Base-by-base conservation (phyloP, 2,797 vertebrate species). In the Tauraco hartlaubi region DNA sequence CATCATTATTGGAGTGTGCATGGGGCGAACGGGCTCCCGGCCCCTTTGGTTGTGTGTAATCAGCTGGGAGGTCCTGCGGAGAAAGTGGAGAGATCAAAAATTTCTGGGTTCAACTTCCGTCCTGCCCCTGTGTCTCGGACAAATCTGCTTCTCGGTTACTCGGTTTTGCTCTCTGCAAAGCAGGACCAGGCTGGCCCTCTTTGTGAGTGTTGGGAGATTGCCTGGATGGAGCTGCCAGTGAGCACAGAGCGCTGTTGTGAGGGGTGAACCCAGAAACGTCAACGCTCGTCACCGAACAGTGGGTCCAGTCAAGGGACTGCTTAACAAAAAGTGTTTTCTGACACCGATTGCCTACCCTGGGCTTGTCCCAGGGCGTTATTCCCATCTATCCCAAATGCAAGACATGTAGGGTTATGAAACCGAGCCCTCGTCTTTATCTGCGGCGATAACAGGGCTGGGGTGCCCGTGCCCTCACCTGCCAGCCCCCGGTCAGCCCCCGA, bases 381-480 rank as follows among this genome's bases (percentile, higher is more conserved):
- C 4, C 19, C 11, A 12, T 5, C 25, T 9, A 26, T 79, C 48
- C 35, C 4, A 8, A 76, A 48, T 12, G 9, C 12, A 25, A 85
- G 37, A 67, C 10, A 4, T 2, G 17, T 5, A 55, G 6, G 5
- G 28, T 67, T 88, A 51, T 20, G 56, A 88, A 92, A 80, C 68
- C 1, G 15, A 88, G 41, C 33, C 51, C 35, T 52, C 88, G 90
- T 93, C 95, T 96, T 97, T 97, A 83, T 90, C 63, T 71, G 93
- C 39, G 77, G 95, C 96, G 96, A 97, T 98, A 97, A 95, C 74
- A 88, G 96, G 93, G 93, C 37, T 10, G 48, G 83, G 97, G 97
- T 88, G 69, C 54, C 94, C 54, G 7, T 96, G 94, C 98, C 95
- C 98, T 98, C 98, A 99, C 99, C 99, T 99, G 99, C 98, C 98